A percentile compares a stretch with the other conserved stretches of the same genome.
Conservation (phyloP, 35 echinoderm and acorn worm species). For the Strongylocentrotus purpuratus region DNA sequence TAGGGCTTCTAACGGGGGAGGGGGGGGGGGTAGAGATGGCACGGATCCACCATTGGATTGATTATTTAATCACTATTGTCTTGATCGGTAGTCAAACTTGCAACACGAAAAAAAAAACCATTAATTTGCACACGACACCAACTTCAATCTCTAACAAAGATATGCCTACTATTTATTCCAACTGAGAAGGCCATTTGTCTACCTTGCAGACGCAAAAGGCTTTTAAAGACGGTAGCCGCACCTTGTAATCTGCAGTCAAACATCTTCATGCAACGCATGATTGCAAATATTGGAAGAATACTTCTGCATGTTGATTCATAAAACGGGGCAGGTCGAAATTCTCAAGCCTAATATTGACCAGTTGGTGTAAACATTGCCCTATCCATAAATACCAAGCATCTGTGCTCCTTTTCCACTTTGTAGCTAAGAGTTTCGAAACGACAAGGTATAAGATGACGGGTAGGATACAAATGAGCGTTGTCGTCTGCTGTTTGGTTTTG, state of each 20-base stretch:
- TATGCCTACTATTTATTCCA: not conserved
- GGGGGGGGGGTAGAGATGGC: no score
- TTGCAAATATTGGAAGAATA: not conserved
- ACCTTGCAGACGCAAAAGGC: not conserved
- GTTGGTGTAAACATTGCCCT: no score
- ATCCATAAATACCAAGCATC: no score
- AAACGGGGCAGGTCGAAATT: no score
- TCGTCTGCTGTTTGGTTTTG: not conserved
- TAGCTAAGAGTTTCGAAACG: not conserved
- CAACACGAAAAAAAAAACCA: not conserved
- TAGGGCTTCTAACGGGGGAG: no score
- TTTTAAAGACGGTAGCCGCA: no score
- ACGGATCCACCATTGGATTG: no score
- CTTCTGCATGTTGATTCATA: no score
- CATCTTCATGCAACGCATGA: not conserved
- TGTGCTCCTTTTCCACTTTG: not conserved
- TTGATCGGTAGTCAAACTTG: not conserved
- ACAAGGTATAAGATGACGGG: not conserved
- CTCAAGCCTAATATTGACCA: no score
- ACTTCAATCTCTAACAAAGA: not conserved
- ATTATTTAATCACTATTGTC: not conserved
- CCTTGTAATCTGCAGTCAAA: not conserved
- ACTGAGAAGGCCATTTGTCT: not conserved
- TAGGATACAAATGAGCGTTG: not conserved
- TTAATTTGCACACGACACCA: not conserved